Evolutionary conservation across 2,797 vertebrate genomes (phyloP).

Genomic region (Sebastes hubbsi): DNA sequence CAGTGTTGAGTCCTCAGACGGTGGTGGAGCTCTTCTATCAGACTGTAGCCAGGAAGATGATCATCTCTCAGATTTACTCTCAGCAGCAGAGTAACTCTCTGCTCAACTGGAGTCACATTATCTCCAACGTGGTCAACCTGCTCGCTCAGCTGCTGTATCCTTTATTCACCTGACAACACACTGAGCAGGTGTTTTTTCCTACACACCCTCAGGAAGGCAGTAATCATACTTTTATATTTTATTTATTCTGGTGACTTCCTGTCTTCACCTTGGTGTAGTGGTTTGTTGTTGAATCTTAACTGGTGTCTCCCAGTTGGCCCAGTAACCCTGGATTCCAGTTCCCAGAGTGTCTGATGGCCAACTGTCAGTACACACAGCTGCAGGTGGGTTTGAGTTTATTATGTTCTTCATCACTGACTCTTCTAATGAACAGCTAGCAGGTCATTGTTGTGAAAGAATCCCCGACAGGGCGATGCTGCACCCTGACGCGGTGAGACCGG

Average conservation of each 20-base stretch:
- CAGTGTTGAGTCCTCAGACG: conserved; percentile 89
- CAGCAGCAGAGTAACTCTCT: conserved; percentile 73
- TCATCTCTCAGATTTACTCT: conserved; percentile 86
- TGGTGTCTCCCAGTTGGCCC: conserved; percentile 86
- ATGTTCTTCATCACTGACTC: background rate
- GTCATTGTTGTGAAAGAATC: too few species aligned
- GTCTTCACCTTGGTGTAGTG: background rate
- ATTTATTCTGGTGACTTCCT: background rate
- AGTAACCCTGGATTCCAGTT: conserved; percentile 93
- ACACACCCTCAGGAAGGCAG: background rate
- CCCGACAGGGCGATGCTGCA: too few species aligned
- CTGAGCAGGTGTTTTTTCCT: background rate
- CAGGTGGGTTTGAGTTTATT: conserved; percentile 82
- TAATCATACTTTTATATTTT: background rate
- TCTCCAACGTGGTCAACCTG: conserved; percentile 84
- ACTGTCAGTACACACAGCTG: conserved; percentile 93
- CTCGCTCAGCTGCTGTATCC: conserved; percentile 94
- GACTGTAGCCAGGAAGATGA: conserved; percentile 86
- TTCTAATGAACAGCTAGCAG: too few species aligned
- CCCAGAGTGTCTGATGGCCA: conserved; percentile 94
- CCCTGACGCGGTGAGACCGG: too few species aligned
- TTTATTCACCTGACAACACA: background rate
- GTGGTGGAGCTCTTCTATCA: conserved; percentile 95
- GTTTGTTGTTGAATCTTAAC: conserved; percentile 46
- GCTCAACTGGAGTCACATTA: conserved; percentile 88